Conservation (phyloP, 2,888 invertebrate species). For the Drosophila barbarae region DNA sequence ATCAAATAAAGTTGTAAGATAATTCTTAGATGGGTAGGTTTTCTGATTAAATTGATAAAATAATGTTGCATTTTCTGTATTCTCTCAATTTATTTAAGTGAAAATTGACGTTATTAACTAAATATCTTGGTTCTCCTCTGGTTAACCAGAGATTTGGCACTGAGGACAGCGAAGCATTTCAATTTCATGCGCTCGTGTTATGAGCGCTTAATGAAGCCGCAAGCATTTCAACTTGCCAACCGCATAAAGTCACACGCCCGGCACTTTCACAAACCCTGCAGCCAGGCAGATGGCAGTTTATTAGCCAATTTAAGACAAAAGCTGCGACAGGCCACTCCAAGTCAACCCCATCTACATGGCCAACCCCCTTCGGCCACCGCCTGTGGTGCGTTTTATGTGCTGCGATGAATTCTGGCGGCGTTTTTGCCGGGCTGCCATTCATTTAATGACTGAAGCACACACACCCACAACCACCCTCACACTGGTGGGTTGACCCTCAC, state of each 20-base stretch:
- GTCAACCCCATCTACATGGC: conserved; percentile 12
- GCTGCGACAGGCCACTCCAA: conserved; percentile 46
- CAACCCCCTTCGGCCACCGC: conserved; percentile 5
- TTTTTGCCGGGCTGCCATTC: conserved; percentile 57
- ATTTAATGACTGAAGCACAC: conserved; percentile 61
- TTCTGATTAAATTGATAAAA: not conserved
- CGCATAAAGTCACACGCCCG: conserved; percentile 52
- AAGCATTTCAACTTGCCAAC: conserved; percentile 60
- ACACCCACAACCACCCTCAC: not conserved
- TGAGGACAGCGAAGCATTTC: conserved; percentile 42
- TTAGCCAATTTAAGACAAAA: conserved; percentile 72
- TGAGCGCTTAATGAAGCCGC: conserved; percentile 71
- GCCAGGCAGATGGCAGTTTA: conserved; percentile 62
- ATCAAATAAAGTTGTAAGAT: not conserved
- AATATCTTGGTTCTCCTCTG: not conserved
- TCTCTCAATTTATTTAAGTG: not conserved
- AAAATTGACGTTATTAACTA: too few relatives aligned
- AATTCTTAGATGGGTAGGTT: not conserved
- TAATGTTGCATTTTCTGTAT: not conserved
- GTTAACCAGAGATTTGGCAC: conserved; percentile 23
- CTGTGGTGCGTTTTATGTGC: conserved; percentile 73
- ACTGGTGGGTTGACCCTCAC: conserved; percentile 3
- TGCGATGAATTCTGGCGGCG: conserved; percentile 68
- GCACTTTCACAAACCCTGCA: conserved; percentile 11
- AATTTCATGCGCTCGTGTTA: conserved; percentile 64